Evolutionary conservation across 2,797 vertebrate genomes (phyloP).

Genomic region (Rhincodon typus): DNA sequence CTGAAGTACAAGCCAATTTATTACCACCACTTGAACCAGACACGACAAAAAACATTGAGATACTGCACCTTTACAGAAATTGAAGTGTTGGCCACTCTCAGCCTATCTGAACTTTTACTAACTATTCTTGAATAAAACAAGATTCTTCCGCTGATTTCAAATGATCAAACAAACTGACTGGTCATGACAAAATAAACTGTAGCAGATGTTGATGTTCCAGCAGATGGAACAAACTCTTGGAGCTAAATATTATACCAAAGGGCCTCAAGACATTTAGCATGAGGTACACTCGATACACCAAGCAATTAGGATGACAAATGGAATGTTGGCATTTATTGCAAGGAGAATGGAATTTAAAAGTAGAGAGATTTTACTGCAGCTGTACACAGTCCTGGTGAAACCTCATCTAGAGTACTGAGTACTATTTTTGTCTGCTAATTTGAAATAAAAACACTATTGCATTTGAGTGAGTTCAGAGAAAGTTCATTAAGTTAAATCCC

Average conservation of each 20-base stretch:
- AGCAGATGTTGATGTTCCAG: neutral
- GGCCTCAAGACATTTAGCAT: neutral
- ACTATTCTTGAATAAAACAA: constrained; percentile 24
- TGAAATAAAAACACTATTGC: too few relatives aligned
- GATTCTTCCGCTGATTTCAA: neutral
- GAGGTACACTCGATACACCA: too few relatives aligned
- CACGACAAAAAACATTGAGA: neutral
- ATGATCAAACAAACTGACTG: constrained; percentile 9
- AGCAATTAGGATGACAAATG: too few relatives aligned
- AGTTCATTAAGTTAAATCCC: too few relatives aligned
- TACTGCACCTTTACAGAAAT: neutral
- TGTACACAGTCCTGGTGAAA: too few relatives aligned
- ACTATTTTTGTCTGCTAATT: too few relatives aligned
- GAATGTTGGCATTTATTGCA: too few relatives aligned
- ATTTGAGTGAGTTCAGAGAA: too few relatives aligned
- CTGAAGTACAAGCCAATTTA: neutral
- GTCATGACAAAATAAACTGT: neutral
- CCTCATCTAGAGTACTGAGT: too few relatives aligned
- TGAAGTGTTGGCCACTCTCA: neutral
- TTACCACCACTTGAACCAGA: neutral
- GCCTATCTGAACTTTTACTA: neutral
- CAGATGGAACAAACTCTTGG: constrained; percentile 7
- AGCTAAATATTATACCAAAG: neutral
- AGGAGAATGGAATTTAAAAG: too few relatives aligned
- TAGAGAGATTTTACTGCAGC: too few relatives aligned